These are phyloP conservation scores for Agonopterix subpropinquella DNA, from an alignment of 2,888 invertebrate species.

Conservation along the genomic window DNA sequence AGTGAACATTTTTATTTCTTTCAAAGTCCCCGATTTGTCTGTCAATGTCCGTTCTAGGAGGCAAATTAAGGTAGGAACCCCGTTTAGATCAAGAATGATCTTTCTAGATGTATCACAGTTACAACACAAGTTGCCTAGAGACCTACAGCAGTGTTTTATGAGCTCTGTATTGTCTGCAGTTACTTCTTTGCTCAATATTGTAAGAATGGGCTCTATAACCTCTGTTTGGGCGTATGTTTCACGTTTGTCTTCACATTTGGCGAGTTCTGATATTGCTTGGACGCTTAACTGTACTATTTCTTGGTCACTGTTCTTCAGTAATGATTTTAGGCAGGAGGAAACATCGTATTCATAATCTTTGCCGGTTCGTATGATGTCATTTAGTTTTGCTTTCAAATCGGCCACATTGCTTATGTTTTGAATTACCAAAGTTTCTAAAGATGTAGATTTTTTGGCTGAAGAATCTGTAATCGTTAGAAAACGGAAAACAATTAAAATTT, in stretches of 20 bases:
- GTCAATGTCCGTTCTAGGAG: slow-evolving; percentile 45
- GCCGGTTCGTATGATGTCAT: slow-evolving; percentile 57
- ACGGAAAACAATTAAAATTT: not conserved
- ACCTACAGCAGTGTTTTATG: slow-evolving; percentile 85
- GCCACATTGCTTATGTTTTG: slow-evolving; percentile 53
- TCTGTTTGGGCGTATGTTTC: slow-evolving; percentile 79
- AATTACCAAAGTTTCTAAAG: slow-evolving; percentile 55
- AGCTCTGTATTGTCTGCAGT: slow-evolving; percentile 64
- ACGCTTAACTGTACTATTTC: slow-evolving; percentile 75
- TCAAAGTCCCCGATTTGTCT: slow-evolving; percentile 43
- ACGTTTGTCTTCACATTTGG: slow-evolving; percentile 85
- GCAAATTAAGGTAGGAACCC: slow-evolving; percentile 61
- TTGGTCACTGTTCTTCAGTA: slow-evolving; percentile 58
- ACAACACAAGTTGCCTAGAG: slow-evolving; percentile 92
- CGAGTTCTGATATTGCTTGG: slow-evolving; percentile 87
- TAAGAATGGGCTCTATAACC: slow-evolving; percentile 75
- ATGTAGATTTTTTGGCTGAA: slow-evolving; percentile 54
- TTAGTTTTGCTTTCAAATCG: slow-evolving; percentile 62
- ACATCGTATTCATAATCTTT: slow-evolving; percentile 65
- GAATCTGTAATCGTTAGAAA: slow-evolving; percentile 31
- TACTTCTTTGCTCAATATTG: slow-evolving; percentile 58
- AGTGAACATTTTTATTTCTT: slow-evolving; percentile 77
- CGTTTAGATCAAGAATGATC: slow-evolving; percentile 62
- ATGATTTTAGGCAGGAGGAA: slow-evolving; percentile 52
- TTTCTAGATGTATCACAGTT: slow-evolving; percentile 84